Evolutionary conservation across 2,113 vertebrate genomes (phyloP).

Genomic region (Rallus limicola): DNA sequence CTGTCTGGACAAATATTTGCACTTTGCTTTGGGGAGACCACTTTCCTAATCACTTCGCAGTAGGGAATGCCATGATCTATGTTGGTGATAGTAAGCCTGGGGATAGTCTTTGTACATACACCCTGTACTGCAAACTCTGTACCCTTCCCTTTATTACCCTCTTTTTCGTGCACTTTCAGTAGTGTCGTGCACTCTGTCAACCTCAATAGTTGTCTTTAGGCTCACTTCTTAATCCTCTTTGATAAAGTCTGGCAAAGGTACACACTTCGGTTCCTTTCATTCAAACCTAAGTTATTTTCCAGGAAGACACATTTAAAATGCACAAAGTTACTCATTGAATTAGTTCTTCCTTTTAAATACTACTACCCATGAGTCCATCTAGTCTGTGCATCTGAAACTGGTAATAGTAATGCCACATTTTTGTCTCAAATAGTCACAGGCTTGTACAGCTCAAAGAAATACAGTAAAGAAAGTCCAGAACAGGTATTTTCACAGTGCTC

Average conservation of each 20-base stretch:
- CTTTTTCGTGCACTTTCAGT: not conserved
- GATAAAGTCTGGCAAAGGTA: conserved; percentile 19
- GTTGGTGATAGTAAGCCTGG: not conserved
- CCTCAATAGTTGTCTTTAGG: not conserved
- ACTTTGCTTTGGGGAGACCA: not conserved
- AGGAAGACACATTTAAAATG: not conserved
- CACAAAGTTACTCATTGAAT: not conserved
- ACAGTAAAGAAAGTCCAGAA: not conserved
- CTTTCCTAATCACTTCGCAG: not conserved
- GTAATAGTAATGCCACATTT: not conserved
- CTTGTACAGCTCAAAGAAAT: not conserved
- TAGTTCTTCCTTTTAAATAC: not conserved
- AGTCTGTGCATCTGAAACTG: not conserved
- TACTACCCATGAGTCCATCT: not conserved
- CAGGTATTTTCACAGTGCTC: not conserved
- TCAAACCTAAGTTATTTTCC: conserved; percentile 1
- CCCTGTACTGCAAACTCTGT: not conserved
- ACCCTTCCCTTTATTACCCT: not conserved
- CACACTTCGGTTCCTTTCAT: not conserved
- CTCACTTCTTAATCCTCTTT: conserved; percentile 6
- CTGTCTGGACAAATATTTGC: not conserved
- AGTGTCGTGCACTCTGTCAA: not conserved
- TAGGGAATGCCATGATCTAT: not conserved
- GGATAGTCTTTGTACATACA: not conserved
- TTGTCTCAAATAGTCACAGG: not conserved